phyloP scores from a whole-genome alignment of 1,140 invertebrate species.

The Drosophila nikananu region DNA sequence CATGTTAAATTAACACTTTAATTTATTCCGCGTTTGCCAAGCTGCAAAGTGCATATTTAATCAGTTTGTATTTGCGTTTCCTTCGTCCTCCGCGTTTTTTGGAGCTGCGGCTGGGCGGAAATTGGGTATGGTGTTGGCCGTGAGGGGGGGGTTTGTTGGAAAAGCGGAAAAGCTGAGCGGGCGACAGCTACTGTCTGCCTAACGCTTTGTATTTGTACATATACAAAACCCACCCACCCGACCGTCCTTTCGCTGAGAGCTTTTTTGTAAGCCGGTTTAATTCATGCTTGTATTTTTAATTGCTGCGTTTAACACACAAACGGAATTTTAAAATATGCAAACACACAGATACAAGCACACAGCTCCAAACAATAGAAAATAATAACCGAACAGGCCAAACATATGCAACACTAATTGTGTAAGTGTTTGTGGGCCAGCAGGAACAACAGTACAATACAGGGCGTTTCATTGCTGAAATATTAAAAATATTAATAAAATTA shows the following conservation, averaged over 20 bases:
- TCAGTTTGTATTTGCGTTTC: slow-evolving; percentile 82
- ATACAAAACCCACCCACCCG: not conserved
- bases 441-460: not conserved
- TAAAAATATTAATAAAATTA: too few relatives aligned
- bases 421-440: not conserved
- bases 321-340: slow-evolving; percentile 71
- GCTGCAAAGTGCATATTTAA: slow-evolving; percentile 85
- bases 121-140: not conserved
- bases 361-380: slow-evolving; percentile 59
- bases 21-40: slow-evolving; percentile 82
- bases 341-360: slow-evolving; percentile 54
- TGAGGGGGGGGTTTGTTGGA: not conserved
- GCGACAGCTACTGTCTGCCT: slow-evolving; percentile 23
- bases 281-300: slow-evolving; percentile 82
- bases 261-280: slow-evolving; percentile 76
- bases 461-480: not conserved
- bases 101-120: slow-evolving; percentile 17
- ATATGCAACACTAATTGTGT: slow-evolving; percentile 25
- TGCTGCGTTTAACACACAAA: slow-evolving; percentile 77
- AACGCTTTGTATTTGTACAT: slow-evolving; percentile 40
- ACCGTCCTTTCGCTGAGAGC: slow-evolving; percentile 24
- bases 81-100: slow-evolving; percentile 48
- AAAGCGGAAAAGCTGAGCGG: slow-evolving; percentile 5
- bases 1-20: slow-evolving; percentile 85
- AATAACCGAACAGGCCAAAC: slow-evolving; percentile 35